Evolutionary conservation across 2,113 vertebrate genomes (phyloP).

Genomic region (Etheostoma spectabile): DNA sequence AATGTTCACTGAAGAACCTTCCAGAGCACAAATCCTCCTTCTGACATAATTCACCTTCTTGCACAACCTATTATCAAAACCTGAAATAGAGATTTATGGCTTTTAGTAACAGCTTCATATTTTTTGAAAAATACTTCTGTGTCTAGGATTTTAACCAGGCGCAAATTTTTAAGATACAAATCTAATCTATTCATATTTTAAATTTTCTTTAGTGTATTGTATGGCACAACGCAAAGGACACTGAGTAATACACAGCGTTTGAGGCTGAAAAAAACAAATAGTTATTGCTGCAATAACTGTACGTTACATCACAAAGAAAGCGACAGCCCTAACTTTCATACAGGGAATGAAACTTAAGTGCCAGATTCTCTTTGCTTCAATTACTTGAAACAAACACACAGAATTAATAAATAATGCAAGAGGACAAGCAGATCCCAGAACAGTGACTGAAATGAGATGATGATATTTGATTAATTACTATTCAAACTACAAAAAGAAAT

Average conservation of each 20-base stretch:
- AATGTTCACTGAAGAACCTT: constrained; percentile 43
- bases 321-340: too few relatives aligned
- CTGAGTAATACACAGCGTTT: not conserved
- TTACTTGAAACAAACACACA: too few relatives aligned
- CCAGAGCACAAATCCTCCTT: constrained; percentile 44
- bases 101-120: not conserved
- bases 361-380: not conserved
- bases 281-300: not conserved
- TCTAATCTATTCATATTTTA: not conserved
- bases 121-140: not conserved
- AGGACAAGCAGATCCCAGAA: too few relatives aligned
- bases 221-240: too few relatives aligned
- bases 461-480: too few relatives aligned
- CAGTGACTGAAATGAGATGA: too few relatives aligned
- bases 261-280: not conserved
- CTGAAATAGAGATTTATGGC: constrained; percentile 16
- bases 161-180: not conserved
- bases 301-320: not conserved
- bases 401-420: too few relatives aligned
- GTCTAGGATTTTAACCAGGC: not conserved
- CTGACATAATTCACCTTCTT: not conserved
- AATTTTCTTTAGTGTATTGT: not conserved
- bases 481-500: too few relatives aligned
- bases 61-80: accelerated
- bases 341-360: too few relatives aligned